Base-by-base conservation (phyloP, 1,140 invertebrate species). In the Centruroides sculpturatus region DNA sequence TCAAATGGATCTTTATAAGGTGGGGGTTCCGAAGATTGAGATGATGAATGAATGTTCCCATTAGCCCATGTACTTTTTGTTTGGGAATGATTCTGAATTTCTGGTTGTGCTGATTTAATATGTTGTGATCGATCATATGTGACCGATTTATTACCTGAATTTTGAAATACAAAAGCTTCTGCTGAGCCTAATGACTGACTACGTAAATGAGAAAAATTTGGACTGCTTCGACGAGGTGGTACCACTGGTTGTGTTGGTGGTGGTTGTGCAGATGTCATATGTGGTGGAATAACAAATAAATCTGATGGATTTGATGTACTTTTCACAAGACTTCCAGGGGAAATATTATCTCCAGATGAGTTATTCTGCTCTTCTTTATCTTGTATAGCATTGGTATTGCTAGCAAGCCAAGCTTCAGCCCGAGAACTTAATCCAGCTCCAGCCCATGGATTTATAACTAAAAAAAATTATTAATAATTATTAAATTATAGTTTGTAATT, bases 1-100 rank as follows among this genome's bases (percentile, higher is more conserved):
- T 91, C 86, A 69, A 91, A 91, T 0, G 88, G 88, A 76, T 92
- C 88, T 7, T 74, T 68, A 46, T 61, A 60, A 41, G 41, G 41
- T 41, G 8, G 8, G 53, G 60, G 52, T 35, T 50, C 50, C 57
- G 59, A 55, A 55, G 10, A 23, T 48, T 54, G 47, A 12, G 67
- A 58, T 34, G 69, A 66, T 47, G 65, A 63, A 61, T 35, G 61
- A 60, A 47, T 62, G 35, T 60, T 51, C 63, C 61, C 63, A 54
- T 59, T 60, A 61, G 53, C 10, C 53, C 46, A 57, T 61, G 68
- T 35, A 57, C 59, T 65, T 65, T 63, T 61, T 59, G 60, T 50
- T 63, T 62, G 50, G 55, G 59, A 13, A 51, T 51, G 50, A 51
- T 34, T 51, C 10, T 13, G 12, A 51, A n/a, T 11, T 8, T 51